These are phyloP conservation scores for Parazoanthus atlanticus DNA, from an alignment of 92 coral and sea anemone genomes.

Conservation along the genomic window DNA sequence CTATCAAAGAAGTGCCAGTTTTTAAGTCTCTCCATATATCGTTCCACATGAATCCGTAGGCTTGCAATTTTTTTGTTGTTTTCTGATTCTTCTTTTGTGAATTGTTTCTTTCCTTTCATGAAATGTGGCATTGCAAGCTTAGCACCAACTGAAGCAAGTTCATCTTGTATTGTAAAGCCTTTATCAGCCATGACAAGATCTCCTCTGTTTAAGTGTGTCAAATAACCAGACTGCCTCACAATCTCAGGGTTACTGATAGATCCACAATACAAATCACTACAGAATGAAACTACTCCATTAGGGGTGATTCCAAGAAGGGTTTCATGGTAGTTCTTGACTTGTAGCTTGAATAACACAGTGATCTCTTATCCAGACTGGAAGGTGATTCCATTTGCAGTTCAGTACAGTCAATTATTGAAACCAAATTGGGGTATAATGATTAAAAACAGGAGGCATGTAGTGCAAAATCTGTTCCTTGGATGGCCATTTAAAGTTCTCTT, in stretches of 20 bases:
- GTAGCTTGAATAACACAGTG: constrained; percentile 45
- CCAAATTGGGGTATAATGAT: constrained; percentile 27
- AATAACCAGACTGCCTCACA: constrained; percentile 30
- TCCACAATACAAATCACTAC: constrained; percentile 39
- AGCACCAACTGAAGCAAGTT: constrained; percentile 54
- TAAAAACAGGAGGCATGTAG: constrained; percentile 45
- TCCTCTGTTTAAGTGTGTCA: constrained; percentile 23
- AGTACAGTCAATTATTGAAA: constrained; percentile 51
- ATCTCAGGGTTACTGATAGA: constrained; percentile 48
- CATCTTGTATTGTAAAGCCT: constrained; percentile 51
- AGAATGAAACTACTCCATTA: constrained; percentile 47
- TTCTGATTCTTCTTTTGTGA: constrained; percentile 54
- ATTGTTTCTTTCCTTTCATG: constrained; percentile 30
- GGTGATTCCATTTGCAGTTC: constrained; percentile 46
- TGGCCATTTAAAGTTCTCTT: constrained; percentile 21
- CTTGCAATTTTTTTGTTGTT: constrained; percentile 69
- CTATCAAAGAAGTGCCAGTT: constrained; percentile 67
- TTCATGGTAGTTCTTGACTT: constrained; percentile 45
- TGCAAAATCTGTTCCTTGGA: constrained; percentile 27
- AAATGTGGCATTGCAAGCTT: constrained; percentile 44
- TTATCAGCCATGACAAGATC: constrained; percentile 51
- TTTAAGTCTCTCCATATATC: constrained; percentile 65
- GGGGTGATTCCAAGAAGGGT: constrained; percentile 43
- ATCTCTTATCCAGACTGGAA: constrained; percentile 30
- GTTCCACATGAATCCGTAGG: constrained; percentile 66